Conservation (phyloP, 2,888 invertebrate species). For the Ochropacha duplaris region DNA sequence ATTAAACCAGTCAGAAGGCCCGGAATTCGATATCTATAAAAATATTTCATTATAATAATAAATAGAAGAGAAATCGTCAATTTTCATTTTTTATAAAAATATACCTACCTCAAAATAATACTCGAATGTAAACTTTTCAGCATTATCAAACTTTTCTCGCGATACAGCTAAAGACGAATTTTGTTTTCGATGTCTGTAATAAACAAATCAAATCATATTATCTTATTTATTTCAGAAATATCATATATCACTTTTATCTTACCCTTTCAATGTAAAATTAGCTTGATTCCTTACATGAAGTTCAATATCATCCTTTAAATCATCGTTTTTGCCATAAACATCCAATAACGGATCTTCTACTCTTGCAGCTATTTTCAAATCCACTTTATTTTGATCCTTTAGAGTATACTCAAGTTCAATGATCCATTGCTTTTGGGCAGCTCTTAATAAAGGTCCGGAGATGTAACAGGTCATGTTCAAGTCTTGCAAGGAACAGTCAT, state of each 20-base stretch:
- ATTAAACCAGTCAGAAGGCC: conserved; percentile 64
- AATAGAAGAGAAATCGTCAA: neutral
- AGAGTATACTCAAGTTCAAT: conserved; percentile 65
- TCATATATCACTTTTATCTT: conserved; percentile 6
- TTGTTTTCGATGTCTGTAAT: conserved; percentile 59
- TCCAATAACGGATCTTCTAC: conserved; percentile 53
- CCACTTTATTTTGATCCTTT: conserved; percentile 35
- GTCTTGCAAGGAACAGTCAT: conserved; percentile 53
- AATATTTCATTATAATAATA: neutral
- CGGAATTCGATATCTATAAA: conserved; percentile 60
- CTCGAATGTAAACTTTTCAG: conserved; percentile 45
- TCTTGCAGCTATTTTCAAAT: conserved; percentile 43
- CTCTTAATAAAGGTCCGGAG: conserved; percentile 58
- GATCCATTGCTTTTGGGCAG: conserved; percentile 51
- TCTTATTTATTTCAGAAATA: too few relatives aligned
- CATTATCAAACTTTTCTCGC: conserved; percentile 50
- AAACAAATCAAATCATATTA: conserved; percentile 8
- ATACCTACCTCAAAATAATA: conserved; percentile 64
- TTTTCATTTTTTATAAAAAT: too few relatives aligned
- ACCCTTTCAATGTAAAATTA: conserved; percentile 58
- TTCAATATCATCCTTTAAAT: conserved; percentile 32
- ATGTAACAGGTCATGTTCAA: conserved; percentile 56
- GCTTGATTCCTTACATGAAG: conserved; percentile 51
- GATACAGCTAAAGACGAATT: conserved; percentile 58
- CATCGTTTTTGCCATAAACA: conserved; percentile 39